A percentile compares a stretch with the other conserved stretches of the same genome.
Evolutionary conservation across 2,888 invertebrate species (phyloP).

Genomic region (Aplocera efformata): DNA sequence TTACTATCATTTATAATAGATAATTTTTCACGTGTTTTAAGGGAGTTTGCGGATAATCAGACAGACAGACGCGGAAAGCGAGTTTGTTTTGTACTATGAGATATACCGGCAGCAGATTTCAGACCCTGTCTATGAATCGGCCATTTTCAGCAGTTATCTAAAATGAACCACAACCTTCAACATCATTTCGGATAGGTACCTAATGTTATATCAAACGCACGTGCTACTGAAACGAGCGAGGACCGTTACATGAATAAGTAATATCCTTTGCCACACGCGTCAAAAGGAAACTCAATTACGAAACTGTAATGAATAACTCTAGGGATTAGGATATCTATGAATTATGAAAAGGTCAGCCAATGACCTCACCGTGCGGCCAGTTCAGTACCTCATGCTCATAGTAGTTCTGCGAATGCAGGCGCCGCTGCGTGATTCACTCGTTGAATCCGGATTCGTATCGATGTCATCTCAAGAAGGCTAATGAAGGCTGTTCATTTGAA

Average conservation of each 20-base stretch:
- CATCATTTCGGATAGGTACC: no score
- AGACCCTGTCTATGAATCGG: no score
- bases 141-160: no score
- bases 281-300: slow-evolving; percentile 20
- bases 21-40: no score
- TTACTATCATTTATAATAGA: no score
- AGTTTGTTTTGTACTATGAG: no score
- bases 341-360: slow-evolving; percentile 53
- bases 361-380: slow-evolving; percentile 49
- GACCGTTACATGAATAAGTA: slow-evolving; percentile 1
- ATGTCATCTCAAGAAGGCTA: slow-evolving; percentile 37
- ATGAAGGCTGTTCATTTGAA: no score
- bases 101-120: no score
- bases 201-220: no score
- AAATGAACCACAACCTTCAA: no score
- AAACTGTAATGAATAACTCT: slow-evolving; percentile 15
- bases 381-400: neutral
- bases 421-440: slow-evolving; percentile 52
- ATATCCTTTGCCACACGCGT: slow-evolving; percentile 7
- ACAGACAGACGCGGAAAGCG: no score
- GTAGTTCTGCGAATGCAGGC: slow-evolving; percentile 48
- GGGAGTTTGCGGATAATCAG: no score
- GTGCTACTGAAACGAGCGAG: neutral
- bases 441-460: slow-evolving; percentile 51
- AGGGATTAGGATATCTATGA: slow-evolving; percentile 24